Evolutionary conservation across 2,888 invertebrate genomes (phyloP).

Genomic region (Lepidocyrtinus sp.): DNA sequence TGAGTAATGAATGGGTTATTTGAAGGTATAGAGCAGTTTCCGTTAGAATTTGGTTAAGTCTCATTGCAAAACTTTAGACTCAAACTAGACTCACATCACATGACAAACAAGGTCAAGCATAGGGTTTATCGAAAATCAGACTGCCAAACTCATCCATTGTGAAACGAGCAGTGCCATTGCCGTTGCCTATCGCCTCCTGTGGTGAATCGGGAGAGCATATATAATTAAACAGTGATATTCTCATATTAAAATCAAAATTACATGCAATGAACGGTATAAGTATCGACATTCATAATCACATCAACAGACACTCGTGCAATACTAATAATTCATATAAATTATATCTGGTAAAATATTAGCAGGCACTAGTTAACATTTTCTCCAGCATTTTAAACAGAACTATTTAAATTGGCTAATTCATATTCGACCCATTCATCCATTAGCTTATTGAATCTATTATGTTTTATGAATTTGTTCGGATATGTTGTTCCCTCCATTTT

Average conservation of each 20-base stretch:
- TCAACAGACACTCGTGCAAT: background rate
- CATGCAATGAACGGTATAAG: background rate
- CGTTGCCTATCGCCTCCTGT: slow-evolving; percentile 8
- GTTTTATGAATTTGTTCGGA: no score
- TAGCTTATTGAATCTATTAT: no score
- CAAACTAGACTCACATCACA: background rate
- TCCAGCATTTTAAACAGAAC: no score
- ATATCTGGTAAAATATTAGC: no score
- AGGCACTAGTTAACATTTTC: no score
- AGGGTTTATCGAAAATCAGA: slow-evolving; percentile 65
- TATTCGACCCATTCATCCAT: no score
- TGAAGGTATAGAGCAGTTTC: background rate
- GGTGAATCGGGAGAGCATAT: background rate
- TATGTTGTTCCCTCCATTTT: no score
- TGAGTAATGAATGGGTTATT: background rate
- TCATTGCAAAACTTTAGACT: background rate
- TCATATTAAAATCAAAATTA: background rate
- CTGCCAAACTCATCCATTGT: slow-evolving; percentile 68
- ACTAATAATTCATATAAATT: background rate
- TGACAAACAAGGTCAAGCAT: slow-evolving; percentile 41
- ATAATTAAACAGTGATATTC: background rate
- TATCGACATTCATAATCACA: slow-evolving; percentile 1
- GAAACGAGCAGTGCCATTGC: slow-evolving; percentile 47
- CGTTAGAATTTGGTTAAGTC: background rate
- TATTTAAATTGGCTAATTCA: no score